A percentile compares a stretch with the other conserved stretches of the same genome.
phyloP scores from a whole-genome alignment of 2,113 vertebrate species.

The Hyla sarda region DNA sequence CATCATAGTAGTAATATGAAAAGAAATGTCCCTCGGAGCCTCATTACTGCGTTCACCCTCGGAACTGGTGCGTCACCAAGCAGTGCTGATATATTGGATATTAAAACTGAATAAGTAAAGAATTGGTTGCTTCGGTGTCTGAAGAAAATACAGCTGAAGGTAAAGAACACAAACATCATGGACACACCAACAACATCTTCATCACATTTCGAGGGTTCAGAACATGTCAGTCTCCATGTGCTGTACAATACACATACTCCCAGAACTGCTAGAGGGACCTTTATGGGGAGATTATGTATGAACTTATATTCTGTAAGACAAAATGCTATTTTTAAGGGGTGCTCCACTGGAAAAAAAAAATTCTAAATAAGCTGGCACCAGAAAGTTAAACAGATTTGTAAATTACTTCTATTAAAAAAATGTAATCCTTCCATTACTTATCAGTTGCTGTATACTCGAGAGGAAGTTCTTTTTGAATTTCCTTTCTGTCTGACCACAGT shows the following conservation, averaged over 20 bases:
- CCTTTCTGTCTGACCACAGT: too few species aligned
- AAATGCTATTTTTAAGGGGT: background rate
- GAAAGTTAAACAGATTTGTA: too few species aligned
- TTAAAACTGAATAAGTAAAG: constrained; percentile 48
- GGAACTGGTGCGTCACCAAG: constrained; percentile 47
- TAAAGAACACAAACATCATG: constrained; percentile 17
- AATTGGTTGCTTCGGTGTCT: background rate
- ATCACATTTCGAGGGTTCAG: background rate
- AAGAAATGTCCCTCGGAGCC: constrained; percentile 68
- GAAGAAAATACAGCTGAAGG: constrained; percentile 25
- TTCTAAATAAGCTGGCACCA: too few species aligned
- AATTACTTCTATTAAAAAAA: too few species aligned
- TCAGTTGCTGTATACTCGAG: too few species aligned
- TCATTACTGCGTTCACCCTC: constrained; percentile 69
- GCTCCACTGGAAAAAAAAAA: too few species aligned
- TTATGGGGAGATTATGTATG: background rate
- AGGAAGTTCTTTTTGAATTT: too few species aligned
- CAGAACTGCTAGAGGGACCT: background rate
- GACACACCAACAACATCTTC: background rate
- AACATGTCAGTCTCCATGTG: background rate
- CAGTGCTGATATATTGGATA: constrained; percentile 40
- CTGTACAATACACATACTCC: background rate
- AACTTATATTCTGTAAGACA: background rate
- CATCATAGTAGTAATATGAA: constrained; percentile 68
- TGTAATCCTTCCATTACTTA: too few species aligned